Percentiles rank a stretch among this genome's conserved stretches.
Conservation (phyloP, 2,113 vertebrate species). For the Anguilla rostrata region DNA sequence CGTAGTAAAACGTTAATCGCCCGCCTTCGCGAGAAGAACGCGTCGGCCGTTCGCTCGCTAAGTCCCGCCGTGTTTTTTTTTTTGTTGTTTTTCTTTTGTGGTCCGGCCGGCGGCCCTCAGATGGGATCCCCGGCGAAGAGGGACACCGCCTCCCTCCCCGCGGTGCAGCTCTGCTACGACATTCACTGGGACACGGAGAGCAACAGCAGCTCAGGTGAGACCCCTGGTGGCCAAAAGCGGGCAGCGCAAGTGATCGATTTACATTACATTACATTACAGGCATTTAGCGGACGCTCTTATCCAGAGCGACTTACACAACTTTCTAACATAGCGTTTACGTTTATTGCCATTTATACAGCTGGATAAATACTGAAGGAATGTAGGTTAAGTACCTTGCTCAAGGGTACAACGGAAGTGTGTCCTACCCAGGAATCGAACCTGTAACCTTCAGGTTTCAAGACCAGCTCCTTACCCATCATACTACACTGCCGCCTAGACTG, state of each 20-base stretch:
- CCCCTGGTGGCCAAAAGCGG: conserved; percentile 39
- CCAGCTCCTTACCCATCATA: too few relatives aligned
- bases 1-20: not conserved
- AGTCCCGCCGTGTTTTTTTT: conserved; percentile 4
- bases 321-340: too few relatives aligned
- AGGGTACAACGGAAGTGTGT: too few relatives aligned
- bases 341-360: too few relatives aligned
- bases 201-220: conserved; percentile 68
- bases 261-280: too few relatives aligned
- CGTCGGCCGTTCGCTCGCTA: not conserved
- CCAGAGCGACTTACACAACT: too few relatives aligned
- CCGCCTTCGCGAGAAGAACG: not conserved
- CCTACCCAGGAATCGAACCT: too few relatives aligned
- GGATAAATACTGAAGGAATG: too few relatives aligned
- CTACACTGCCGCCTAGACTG: too few relatives aligned
- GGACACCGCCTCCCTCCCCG: conserved; percentile 60
- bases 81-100: not conserved
- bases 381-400: too few relatives aligned
- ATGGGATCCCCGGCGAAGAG: conserved; percentile 63
- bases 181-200: conserved; percentile 78
- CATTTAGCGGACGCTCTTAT: too few relatives aligned
- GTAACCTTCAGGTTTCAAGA: too few relatives aligned
- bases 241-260: not conserved
- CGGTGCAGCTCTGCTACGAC: conserved; percentile 69
- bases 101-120: conserved; percentile 56